A percentile compares a stretch with the other conserved stretches of the same genome.
These are phyloP conservation scores for Circaetus gallicus DNA, from an alignment of 2,113 vertebrate species.

Conservation along the genomic window DNA sequence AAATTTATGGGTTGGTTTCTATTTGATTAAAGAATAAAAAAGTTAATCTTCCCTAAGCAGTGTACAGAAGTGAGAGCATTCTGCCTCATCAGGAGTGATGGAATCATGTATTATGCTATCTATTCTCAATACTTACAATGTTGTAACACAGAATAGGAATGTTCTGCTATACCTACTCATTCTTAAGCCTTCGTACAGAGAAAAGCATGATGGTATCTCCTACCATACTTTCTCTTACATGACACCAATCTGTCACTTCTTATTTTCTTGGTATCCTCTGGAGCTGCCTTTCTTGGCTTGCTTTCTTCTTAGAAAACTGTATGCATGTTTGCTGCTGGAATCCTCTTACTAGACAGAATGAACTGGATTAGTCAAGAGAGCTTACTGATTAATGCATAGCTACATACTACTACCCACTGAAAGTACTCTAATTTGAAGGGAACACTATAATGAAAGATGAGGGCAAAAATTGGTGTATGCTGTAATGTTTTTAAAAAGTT, in stretches of 20 bases:
- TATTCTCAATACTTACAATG: background rate
- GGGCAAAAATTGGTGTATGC: background rate
- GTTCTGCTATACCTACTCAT: background rate
- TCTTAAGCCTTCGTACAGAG: background rate
- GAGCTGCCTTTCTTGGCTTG: slow-evolving; percentile 23
- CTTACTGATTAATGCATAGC: slow-evolving; percentile 51
- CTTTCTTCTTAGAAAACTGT: slow-evolving; percentile 49
- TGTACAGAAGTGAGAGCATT: background rate
- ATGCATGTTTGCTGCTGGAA: slow-evolving; percentile 35
- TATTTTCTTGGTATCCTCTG: slow-evolving; percentile 24
- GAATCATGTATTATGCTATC: background rate
- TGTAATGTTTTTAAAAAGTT: background rate
- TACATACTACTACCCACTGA: background rate
- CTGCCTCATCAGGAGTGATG: background rate
- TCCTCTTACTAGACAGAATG: slow-evolving; percentile 49
- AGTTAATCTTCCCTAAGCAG: background rate
- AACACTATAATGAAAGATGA: background rate
- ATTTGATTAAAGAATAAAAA: background rate
- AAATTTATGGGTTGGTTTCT: background rate
- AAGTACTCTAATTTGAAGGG: background rate
- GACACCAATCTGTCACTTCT: slow-evolving; percentile 63
- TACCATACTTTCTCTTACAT: slow-evolving; percentile 11
- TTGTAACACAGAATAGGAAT: background rate
- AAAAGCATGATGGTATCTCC: background rate
- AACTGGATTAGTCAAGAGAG: slow-evolving; percentile 47